A percentile compares a stretch with the other conserved stretches of the same genome.
Conservation (phyloP, 2,113 vertebrate species). For the Gymnarchus niloticus region DNA sequence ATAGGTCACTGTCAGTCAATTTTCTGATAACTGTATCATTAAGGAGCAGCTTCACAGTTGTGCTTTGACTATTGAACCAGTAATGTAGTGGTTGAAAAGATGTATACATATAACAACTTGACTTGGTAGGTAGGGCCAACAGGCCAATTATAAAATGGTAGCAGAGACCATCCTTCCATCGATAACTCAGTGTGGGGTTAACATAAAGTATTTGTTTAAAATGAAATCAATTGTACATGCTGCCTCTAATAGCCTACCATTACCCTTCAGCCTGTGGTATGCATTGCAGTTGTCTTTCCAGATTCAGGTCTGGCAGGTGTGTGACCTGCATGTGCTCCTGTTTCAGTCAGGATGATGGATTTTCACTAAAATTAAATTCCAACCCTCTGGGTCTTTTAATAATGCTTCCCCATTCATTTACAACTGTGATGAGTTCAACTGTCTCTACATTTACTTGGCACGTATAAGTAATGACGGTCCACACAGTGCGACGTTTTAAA, state of each 20-base stretch:
- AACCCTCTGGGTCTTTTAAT: neutral
- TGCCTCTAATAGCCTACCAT: neutral
- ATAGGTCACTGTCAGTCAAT: neutral
- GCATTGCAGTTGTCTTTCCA: neutral
- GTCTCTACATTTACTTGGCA: neutral
- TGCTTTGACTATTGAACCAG: no score
- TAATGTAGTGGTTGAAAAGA: neutral
- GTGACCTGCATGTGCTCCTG: neutral
- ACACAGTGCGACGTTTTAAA: neutral
- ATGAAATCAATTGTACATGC: neutral
- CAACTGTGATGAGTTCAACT: neutral
- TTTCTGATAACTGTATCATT: no score
- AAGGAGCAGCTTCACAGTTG: no score
- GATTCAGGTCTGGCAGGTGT: neutral
- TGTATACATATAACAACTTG: neutral
- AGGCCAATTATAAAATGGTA: neutral
- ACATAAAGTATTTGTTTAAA: neutral
- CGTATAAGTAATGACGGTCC: neutral
- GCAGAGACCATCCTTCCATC: neutral
- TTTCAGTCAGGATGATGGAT: neutral
- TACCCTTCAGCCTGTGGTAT: neutral
- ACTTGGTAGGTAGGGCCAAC: neutral
- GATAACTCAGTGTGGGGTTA: neutral
- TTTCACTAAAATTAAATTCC: neutral
- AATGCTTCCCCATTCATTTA: neutral